phyloP scores from a whole-genome alignment of 2,888 invertebrate genomes.

The Agrotis ipsilon region DNA sequence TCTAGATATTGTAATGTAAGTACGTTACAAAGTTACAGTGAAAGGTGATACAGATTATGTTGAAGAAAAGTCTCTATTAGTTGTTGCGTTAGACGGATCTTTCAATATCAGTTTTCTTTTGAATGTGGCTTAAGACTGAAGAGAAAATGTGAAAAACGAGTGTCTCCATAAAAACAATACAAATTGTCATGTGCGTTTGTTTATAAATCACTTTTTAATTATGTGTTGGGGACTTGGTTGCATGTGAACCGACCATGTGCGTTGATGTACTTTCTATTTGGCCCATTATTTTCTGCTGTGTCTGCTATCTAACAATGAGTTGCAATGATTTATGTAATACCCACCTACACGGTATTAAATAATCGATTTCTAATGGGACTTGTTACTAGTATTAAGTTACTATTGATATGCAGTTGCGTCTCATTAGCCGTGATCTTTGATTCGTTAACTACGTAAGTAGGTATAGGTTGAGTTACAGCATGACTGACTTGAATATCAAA shows the following conservation, averaged over 20 bases:
- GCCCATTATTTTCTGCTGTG: conserved; percentile 71
- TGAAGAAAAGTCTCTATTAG: not conserved
- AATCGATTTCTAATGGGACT: conserved; percentile 72
- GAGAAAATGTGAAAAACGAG: conserved; percentile 51
- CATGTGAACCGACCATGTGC: conserved; percentile 71
- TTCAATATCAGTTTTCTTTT: too few species aligned
- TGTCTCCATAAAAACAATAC: conserved; percentile 55
- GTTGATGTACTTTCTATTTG: conserved; percentile 76
- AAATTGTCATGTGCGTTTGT: conserved; percentile 46
- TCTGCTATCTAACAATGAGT: conserved; percentile 67
- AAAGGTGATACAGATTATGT: conserved; percentile 60
- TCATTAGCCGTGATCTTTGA: conserved; percentile 47
- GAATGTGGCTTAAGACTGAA: conserved; percentile 7
- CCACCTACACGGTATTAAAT: conserved; percentile 68
- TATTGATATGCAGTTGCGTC: conserved; percentile 48
- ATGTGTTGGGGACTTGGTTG: conserved; percentile 61
- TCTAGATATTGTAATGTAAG: conserved; percentile 59
- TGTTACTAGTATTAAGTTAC: conserved; percentile 53
- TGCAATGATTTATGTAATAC: conserved; percentile 75
- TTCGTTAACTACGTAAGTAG: conserved; percentile 32
- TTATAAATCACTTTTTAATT: conserved; percentile 67
- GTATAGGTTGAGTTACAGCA: conserved; percentile 13
- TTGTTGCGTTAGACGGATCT: not conserved
- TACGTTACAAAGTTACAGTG: conserved; percentile 61
- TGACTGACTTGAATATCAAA: conserved; percentile 10